Percentiles rank a stretch among this genome's conserved stretches.
Conservation (phyloP, 2,888 invertebrate species). For the Trichopria drosophilae region DNA sequence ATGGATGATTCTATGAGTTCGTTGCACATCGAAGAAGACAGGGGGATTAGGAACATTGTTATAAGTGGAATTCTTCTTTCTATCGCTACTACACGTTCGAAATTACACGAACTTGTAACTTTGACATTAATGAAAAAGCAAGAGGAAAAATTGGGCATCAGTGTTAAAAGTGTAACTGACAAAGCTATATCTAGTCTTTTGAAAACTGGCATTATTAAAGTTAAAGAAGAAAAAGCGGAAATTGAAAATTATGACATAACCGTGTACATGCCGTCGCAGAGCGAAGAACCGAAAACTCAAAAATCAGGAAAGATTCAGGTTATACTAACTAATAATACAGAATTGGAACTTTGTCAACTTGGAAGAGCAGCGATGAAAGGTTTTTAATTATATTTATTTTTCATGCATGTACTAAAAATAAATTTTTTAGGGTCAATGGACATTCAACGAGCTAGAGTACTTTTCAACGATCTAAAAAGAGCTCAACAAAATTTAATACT, state of each 20-base stretch:
- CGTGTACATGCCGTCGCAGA: slow-evolving; percentile 49
- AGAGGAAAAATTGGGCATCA: slow-evolving; percentile 57
- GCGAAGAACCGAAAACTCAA: slow-evolving; percentile 23
- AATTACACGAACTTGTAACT: slow-evolving; percentile 63
- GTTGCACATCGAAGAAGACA: slow-evolving; percentile 61
- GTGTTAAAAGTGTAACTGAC: slow-evolving; percentile 58
- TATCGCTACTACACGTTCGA: slow-evolving; percentile 63
- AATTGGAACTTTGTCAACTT: slow-evolving; percentile 66
- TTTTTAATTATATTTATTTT: slow-evolving; percentile 37
- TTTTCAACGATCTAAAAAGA: slow-evolving; percentile 74
- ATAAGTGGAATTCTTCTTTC: slow-evolving; percentile 71
- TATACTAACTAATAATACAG: slow-evolving; percentile 55
- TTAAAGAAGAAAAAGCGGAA: slow-evolving; percentile 32
- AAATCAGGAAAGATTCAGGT: slow-evolving; percentile 39
- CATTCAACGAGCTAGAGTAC: slow-evolving; percentile 68
- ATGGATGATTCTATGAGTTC: slow-evolving; percentile 71
- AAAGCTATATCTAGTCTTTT: slow-evolving; percentile 58
- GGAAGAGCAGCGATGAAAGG: slow-evolving; percentile 86
- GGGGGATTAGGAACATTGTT: slow-evolving; percentile 66
- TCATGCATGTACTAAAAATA: background rate
- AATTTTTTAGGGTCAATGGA: slow-evolving; percentile 73
- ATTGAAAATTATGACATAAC: slow-evolving; percentile 40
- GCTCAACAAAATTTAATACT: slow-evolving; percentile 80
- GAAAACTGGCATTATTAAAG: slow-evolving; percentile 57
- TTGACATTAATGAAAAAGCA: slow-evolving; percentile 71